Percentiles rank a stretch among this genome's conserved stretches.
Evolutionary conservation across 2,113 vertebrate genomes (phyloP).

Genomic region (Neogale vison): DNA sequence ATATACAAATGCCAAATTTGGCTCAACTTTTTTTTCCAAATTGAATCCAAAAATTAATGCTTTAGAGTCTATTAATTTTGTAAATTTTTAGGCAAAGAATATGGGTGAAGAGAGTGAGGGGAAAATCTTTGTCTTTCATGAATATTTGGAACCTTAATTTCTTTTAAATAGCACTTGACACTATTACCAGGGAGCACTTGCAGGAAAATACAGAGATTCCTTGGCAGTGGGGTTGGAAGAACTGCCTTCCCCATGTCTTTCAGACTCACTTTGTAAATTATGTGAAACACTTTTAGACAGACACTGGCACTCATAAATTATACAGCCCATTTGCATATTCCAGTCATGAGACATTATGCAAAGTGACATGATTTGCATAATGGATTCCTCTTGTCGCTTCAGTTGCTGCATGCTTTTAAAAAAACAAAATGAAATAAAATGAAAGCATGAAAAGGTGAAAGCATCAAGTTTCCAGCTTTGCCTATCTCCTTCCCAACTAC

Average conservation of each 20-base stretch:
- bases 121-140: slow-evolving; percentile 57
- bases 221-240: slow-evolving; percentile 76
- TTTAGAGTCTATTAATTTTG: background rate
- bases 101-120: slow-evolving; percentile 2
- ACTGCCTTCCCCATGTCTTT: slow-evolving; percentile 73
- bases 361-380: slow-evolving; percentile 95
- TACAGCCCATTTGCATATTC: slow-evolving; percentile 96
- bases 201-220: slow-evolving; percentile 75
- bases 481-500: slow-evolving; percentile 64
- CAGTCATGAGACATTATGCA: slow-evolving; percentile 98
- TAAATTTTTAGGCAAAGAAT: slow-evolving; percentile 66
- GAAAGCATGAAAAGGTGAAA: slow-evolving; percentile 84
- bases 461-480: slow-evolving; percentile 71
- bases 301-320: slow-evolving; percentile 97
- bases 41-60: background rate
- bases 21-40: background rate
- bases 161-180: slow-evolving; percentile 46
- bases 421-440: slow-evolving; percentile 87
- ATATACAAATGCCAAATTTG: slow-evolving; percentile 27
- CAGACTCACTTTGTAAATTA: slow-evolving; percentile 92
- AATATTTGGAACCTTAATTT: slow-evolving; percentile 50
- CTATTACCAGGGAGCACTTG: slow-evolving; percentile 59
- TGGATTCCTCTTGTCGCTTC: slow-evolving; percentile 96
- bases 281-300: slow-evolving; percentile 94
- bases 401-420: slow-evolving; percentile 91